A percentile compares a stretch with the other conserved stretches of the same genome.
Evolutionary conservation across 2,888 invertebrate species (phyloP).

Genomic region (Artemia sp.): DNA sequence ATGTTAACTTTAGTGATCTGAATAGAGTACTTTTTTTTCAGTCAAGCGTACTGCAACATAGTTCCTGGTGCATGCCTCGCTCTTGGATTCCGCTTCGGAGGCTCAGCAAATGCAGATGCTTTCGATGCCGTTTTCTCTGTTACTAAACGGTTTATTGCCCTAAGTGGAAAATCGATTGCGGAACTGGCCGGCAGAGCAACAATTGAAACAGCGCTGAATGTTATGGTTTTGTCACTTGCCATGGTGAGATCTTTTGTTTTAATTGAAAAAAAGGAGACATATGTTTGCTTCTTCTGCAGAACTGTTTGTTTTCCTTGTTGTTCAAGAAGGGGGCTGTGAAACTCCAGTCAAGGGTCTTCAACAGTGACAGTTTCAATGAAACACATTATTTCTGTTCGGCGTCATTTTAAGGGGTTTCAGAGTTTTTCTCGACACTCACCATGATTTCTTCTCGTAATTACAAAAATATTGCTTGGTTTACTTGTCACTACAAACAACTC

Average conservation of each 20-base stretch:
- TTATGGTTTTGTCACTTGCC: constrained; percentile 58
- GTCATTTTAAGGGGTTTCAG: too few species aligned
- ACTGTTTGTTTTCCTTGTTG: not conserved
- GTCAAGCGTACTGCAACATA: constrained; percentile 92
- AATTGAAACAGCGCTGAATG: constrained; percentile 70
- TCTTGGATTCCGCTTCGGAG: constrained; percentile 80
- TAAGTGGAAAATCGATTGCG: constrained; percentile 51
- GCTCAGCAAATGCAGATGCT: constrained; percentile 65
- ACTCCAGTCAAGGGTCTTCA: too few species aligned
- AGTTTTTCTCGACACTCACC: too few species aligned
- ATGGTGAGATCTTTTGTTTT: constrained; percentile 41
- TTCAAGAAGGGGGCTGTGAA: too few species aligned
- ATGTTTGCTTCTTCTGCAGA: not conserved
- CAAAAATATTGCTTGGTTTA: too few species aligned
- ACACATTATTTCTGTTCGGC: too few species aligned
- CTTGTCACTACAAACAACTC: too few species aligned
- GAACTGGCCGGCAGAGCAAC: constrained; percentile 78
- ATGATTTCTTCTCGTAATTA: too few species aligned
- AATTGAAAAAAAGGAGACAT: not conserved
- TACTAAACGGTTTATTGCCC: constrained; percentile 47
- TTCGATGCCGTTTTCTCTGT: constrained; percentile 58
- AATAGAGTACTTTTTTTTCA: constrained; percentile 32
- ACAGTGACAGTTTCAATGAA: too few species aligned
- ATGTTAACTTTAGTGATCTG: too few species aligned
- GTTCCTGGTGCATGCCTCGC: constrained; percentile 86